Evolutionary conservation across 2,113 vertebrate genomes (phyloP).

Genomic region (Amazona guildingii): DNA sequence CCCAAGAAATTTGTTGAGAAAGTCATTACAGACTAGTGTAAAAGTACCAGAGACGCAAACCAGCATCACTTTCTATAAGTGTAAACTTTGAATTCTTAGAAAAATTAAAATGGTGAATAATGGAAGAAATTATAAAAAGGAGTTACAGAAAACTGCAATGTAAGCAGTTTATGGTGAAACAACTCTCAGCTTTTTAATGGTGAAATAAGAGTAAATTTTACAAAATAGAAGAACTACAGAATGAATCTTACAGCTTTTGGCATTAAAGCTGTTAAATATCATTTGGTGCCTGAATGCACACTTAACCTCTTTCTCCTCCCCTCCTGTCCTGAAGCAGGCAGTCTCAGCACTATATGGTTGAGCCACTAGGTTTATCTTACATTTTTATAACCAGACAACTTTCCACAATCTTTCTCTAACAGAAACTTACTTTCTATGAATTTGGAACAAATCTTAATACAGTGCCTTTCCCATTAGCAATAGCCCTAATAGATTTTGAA

Average conservation of each 20-base stretch:
- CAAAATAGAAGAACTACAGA: constrained; percentile 19
- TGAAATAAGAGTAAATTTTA: background rate
- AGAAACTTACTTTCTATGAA: background rate
- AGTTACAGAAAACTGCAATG: background rate
- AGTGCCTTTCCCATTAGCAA: background rate
- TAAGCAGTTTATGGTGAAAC: constrained; percentile 48
- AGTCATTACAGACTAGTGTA: background rate
- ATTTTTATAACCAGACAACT: constrained; percentile 7
- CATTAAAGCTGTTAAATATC: background rate
- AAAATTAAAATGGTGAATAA: background rate
- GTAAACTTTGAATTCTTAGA: background rate
- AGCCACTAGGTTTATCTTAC: constrained; percentile 15
- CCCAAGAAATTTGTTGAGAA: constrained; percentile 3
- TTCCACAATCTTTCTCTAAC: background rate
- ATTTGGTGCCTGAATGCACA: background rate
- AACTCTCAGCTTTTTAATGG: background rate
- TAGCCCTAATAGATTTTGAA: background rate
- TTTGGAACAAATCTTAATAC: background rate
- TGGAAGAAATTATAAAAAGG: background rate
- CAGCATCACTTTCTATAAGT: background rate
- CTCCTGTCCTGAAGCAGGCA: background rate
- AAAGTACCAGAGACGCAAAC: background rate
- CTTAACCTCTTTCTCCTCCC: background rate
- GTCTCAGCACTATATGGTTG: background rate
- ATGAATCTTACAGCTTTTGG: constrained; percentile 9